These are phyloP conservation scores for Ahaetulla prasina DNA, from an alignment of 2,113 vertebrate species.

Conservation along the genomic window DNA sequence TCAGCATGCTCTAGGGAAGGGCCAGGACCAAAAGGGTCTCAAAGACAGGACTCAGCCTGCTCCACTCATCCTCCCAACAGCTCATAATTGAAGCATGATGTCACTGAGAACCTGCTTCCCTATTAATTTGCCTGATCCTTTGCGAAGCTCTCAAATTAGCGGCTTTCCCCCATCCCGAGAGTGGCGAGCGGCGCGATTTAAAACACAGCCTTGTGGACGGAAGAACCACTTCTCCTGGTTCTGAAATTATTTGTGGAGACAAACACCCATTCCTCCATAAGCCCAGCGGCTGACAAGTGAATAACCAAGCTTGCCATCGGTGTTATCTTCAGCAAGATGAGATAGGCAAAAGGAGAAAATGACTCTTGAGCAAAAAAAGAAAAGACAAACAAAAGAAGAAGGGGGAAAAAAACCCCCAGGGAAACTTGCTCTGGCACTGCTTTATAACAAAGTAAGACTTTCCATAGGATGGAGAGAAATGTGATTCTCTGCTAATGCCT, in stretches of 20 bases:
- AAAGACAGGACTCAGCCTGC: background rate
- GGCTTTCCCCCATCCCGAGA: background rate
- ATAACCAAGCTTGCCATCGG: background rate
- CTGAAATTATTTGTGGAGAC: background rate
- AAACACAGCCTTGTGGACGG: background rate
- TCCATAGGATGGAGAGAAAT: background rate
- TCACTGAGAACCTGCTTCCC: background rate
- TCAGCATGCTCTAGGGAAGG: background rate
- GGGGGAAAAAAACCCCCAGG: accelerated
- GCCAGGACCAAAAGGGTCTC: background rate
- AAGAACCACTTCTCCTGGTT: background rate
- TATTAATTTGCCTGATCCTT: background rate
- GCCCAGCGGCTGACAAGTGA: background rate
- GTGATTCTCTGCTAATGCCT: background rate
- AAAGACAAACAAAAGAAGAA: background rate
- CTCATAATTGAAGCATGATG: background rate
- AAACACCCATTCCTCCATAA: background rate
- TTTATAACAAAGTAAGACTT: background rate
- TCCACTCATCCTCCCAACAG: background rate
- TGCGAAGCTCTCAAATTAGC: background rate
- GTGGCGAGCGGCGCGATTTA: background rate
- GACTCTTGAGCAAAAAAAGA: background rate
- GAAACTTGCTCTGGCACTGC: background rate
- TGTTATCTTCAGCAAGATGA: background rate
- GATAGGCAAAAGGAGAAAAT: too few relatives aligned